A percentile compares a stretch with the other conserved stretches of the same genome.
These are phyloP conservation scores for Orthosia gracilis DNA, from an alignment of 2,888 invertebrate genomes.

Conservation along the genomic window DNA sequence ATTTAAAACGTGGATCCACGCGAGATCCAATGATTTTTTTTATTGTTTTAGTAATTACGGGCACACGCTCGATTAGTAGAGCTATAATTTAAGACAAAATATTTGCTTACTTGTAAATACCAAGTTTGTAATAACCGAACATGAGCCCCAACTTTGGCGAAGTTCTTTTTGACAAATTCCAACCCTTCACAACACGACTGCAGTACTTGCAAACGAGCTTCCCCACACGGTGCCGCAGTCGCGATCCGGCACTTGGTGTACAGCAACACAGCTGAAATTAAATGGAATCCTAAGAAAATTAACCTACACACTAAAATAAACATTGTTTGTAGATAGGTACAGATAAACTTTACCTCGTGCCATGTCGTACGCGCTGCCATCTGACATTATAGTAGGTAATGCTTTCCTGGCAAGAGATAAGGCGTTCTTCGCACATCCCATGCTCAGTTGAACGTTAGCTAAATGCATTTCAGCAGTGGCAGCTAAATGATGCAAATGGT, in stretches of 20 bases:
- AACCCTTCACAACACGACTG: slow-evolving; percentile 92
- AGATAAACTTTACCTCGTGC: slow-evolving; percentile 91
- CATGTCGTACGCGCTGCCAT: slow-evolving; percentile 95
- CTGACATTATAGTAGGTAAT: slow-evolving; percentile 94
- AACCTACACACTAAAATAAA: slow-evolving; percentile 1
- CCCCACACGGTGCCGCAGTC: slow-evolving; percentile 88
- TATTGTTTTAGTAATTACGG: no score
- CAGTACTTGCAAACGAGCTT: slow-evolving; percentile 88
- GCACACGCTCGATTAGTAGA: no score
- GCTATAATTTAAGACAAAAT: neutral
- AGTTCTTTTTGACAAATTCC: slow-evolving; percentile 93
- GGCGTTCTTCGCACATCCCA: slow-evolving; percentile 95
- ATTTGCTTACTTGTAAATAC: slow-evolving; percentile 91
- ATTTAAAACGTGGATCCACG: no score
- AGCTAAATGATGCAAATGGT: slow-evolving; percentile 95
- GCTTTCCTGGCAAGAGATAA: slow-evolving; percentile 93
- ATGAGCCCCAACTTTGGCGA: slow-evolving; percentile 94
- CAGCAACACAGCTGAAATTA: slow-evolving; percentile 90
- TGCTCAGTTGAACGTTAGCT: slow-evolving; percentile 94
- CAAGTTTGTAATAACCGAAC: slow-evolving; percentile 94
- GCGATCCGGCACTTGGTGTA: slow-evolving; percentile 95
- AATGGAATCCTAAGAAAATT: neutral
- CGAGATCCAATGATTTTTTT: no score
- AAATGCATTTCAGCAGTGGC: slow-evolving; percentile 95
- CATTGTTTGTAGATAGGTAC: neutral